phyloP scores from a whole-genome alignment of 2,888 invertebrate genomes.

The Podotricha telesiphe region DNA sequence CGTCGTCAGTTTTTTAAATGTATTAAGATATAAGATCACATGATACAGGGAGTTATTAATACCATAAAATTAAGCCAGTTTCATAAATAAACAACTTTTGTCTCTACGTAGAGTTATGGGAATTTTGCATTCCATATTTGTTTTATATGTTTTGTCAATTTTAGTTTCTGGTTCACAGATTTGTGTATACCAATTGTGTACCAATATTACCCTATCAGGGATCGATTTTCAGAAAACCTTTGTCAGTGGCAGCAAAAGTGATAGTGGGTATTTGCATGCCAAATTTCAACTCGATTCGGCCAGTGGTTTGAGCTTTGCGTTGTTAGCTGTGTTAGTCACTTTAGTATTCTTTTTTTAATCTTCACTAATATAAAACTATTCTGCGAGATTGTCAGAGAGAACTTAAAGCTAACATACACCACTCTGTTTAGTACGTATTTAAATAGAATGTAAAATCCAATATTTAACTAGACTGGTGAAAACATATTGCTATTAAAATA shows the following conservation, averaged over 20 bases:
- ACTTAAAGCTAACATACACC: too few species aligned
- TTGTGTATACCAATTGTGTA: not conserved
- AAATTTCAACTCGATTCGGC: conserved; percentile 20
- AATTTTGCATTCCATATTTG: not conserved
- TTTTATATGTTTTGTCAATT: not conserved
- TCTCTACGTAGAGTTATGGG: not conserved
- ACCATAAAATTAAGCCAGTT: too few species aligned
- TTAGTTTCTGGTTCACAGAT: not conserved
- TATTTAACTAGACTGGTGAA: too few species aligned
- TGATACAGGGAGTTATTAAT: too few species aligned
- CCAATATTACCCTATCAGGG: not conserved
- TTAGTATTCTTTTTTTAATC: not conserved
- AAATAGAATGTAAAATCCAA: too few species aligned
- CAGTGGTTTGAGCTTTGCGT: conserved; percentile 21
- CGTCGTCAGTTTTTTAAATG: not conserved
- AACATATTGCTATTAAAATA: too few species aligned
- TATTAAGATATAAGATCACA: not conserved
- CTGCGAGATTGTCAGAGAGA: not conserved
- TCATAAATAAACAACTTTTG: too few species aligned
- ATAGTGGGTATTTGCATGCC: conserved; percentile 12
- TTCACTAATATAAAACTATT: not conserved
- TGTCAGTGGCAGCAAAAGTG: conserved; percentile 9
- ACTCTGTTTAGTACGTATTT: too few species aligned
- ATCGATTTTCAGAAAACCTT: conserved; percentile 1
- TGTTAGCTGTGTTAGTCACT: conserved; percentile 16